A percentile compares a stretch with the other conserved stretches of the same genome.
Evolutionary conservation across 1,140 invertebrate species (phyloP).

Genomic region (Drosophila burlai): DNA sequence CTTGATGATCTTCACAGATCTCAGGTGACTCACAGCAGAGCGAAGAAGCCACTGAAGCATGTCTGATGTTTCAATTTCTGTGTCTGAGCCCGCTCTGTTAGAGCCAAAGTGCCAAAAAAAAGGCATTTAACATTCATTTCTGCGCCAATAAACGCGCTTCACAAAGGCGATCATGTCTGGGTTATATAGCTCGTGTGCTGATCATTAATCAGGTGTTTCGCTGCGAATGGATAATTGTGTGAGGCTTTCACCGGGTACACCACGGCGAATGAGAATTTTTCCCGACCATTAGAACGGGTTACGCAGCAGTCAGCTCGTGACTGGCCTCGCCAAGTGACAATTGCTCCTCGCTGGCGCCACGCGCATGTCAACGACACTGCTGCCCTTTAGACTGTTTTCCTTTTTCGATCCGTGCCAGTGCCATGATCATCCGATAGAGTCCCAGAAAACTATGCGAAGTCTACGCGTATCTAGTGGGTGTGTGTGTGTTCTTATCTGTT

Average conservation of each 20-base stretch:
- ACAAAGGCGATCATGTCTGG: slow-evolving; percentile 15
- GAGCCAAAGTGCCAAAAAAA: slow-evolving; percentile 47
- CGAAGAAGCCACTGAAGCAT: slow-evolving; percentile 18
- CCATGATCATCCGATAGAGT: slow-evolving; percentile 38
- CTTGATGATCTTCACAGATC: slow-evolving; percentile 22
- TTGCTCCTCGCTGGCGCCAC: slow-evolving; percentile 3
- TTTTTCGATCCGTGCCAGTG: not conserved
- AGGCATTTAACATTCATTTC: slow-evolving; percentile 54
- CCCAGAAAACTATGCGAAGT: slow-evolving; percentile 9
- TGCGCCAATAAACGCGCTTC: slow-evolving; percentile 46
- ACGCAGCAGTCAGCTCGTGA: slow-evolving; percentile 60
- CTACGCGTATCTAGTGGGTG: not conserved
- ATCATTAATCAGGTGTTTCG: slow-evolving; percentile 49
- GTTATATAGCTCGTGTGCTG: slow-evolving; percentile 33
- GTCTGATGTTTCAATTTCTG: slow-evolving; percentile 45
- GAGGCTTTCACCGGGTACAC: slow-evolving; percentile 52
- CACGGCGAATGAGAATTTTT: slow-evolving; percentile 30
- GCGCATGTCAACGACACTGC: slow-evolving; percentile 64
- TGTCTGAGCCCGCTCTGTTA: slow-evolving; percentile 30
- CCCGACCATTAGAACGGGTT: slow-evolving; percentile 22
- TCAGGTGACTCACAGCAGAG: slow-evolving; percentile 39
- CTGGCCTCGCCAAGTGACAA: slow-evolving; percentile 48
- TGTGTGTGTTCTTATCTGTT: slow-evolving; percentile 23
- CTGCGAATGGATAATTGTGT: slow-evolving; percentile 53
- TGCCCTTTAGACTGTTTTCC: slow-evolving; percentile 6